A percentile compares a stretch with the other conserved stretches of the same genome.
These are phyloP conservation scores for Origma solitaria DNA, from an alignment of 2,113 vertebrate genomes.

Conservation along the genomic window DNA sequence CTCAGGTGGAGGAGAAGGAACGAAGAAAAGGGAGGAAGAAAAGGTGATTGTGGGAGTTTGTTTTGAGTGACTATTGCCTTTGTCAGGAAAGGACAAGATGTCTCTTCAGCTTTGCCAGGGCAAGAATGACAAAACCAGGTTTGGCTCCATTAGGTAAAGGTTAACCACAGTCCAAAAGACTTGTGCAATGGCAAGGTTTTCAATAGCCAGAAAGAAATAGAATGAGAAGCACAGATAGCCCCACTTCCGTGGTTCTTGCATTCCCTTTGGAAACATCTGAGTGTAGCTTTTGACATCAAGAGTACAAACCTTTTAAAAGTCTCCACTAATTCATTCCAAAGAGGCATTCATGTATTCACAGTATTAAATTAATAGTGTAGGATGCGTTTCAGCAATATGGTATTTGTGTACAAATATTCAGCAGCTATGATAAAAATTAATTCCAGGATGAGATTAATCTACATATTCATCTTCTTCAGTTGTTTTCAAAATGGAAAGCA, in stretches of 20 bases:
- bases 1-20: not conserved
- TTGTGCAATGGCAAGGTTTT: not conserved
- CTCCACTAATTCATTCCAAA: not conserved
- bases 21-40: not conserved
- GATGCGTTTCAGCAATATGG: not conserved
- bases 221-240: not conserved
- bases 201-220: not conserved
- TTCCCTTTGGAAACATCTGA: not conserved
- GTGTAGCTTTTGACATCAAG: not conserved
- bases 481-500: not conserved
- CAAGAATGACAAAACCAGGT: not conserved
- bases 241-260: not conserved
- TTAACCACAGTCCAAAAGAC: not conserved
- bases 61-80: not conserved
- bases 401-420: slow-evolving; percentile 30
- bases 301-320: not conserved
- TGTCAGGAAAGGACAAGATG: not conserved
- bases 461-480: slow-evolving; percentile 7
- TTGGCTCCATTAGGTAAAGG: not conserved
- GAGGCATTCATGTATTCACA: not conserved
- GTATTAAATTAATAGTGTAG: not conserved
- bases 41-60: not conserved
- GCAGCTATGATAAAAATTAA: slow-evolving; percentile 35
- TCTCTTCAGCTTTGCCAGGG: not conserved
- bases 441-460: slow-evolving; percentile 15